Base-by-base conservation (phyloP, 30 jellyfish, hydroid and myxozoan species). In the Haliclystus octoradiatus region DNA sequence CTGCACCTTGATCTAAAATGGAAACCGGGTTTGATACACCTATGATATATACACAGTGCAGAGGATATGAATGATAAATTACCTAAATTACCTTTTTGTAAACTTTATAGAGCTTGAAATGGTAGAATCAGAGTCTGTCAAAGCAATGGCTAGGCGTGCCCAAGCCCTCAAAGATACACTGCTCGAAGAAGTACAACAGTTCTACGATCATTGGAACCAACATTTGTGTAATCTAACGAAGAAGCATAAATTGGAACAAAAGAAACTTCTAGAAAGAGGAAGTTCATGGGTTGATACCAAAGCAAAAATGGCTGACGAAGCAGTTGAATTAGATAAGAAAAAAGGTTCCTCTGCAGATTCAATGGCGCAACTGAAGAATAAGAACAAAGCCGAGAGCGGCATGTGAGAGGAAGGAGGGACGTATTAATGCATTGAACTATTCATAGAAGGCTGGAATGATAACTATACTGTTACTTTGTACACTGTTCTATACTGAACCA, bases 61-160 rank as follows among this genome's bases (percentile, higher is more conserved):
- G n/a, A n/a, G n/a, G n/a, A n/a, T n/a, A n/a, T n/a, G n/a, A n/a
- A n/a, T n/a, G n/a, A n/a, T n/a, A n/a, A n/a, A n/a, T n/a, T n/a
- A n/a, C n/a, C n/a, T n/a, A n/a, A n/a, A n/a, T n/a, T n/a, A n/a
- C n/a, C n/a, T n/a, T n/a, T n/a, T n/a, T n/a, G n/a, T n/a, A n/a
- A n/a, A n/a, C n/a, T n/a, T n/a, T n/a, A n/a, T 19, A 88, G 97
- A 88, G 31, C 76, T 88, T 63, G 97, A 88, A 68, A 88, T 88
- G 94, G 97, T 88, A 1, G 94, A 88, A 65, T 74, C 97, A 0
- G 72, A 72, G 14, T 94, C 80, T 32, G 89, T 88, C 14, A 80
- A 80, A 62, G 93, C 70, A 71, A 88, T 79, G 94, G 97, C 97
- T 34, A 62, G 34, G 34, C 88, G 94, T 1, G 92, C 97, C 2